phyloP scores from a whole-genome alignment of 2,113 vertebrate species.

The Donacobius atricapilla region DNA sequence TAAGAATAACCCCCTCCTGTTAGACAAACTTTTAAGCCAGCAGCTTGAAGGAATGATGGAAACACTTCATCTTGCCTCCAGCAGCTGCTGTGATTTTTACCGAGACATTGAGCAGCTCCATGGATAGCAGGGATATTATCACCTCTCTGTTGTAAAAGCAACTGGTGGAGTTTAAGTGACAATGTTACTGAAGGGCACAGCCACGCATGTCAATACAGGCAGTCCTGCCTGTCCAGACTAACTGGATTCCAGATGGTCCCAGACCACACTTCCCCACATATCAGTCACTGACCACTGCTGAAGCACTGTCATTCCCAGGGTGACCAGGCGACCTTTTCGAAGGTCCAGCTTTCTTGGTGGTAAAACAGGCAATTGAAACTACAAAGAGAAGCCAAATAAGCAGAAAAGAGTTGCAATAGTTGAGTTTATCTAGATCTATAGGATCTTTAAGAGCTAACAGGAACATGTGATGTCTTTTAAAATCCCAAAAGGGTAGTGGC shows the following conservation, averaged over 20 bases:
- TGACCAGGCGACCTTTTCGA: not conserved
- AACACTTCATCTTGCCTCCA: not conserved
- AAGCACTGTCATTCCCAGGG: not conserved
- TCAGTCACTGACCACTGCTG: not conserved
- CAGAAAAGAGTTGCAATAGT: not conserved
- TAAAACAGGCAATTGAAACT: not conserved
- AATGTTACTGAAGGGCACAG: not conserved
- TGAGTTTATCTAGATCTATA: not conserved
- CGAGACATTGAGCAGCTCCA: not conserved
- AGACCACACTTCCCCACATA: not conserved
- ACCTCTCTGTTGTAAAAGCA: not conserved
- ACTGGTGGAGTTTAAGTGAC: not conserved
- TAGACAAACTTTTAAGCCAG: not conserved
- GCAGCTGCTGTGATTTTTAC: not conserved
- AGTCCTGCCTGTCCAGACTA: not conserved
- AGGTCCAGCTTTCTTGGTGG: not conserved
- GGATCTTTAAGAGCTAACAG: not conserved
- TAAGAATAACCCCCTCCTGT: not conserved
- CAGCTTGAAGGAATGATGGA: not conserved
- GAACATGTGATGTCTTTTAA: not conserved
- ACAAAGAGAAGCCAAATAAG: not conserved
- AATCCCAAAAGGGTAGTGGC: not conserved
- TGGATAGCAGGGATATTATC: not conserved
- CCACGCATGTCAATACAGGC: not conserved
- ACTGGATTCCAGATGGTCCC: not conserved